A percentile compares a stretch with the other conserved stretches of the same genome.
These are phyloP conservation scores for Epizoanthus rinbou DNA, from an alignment of 92 coral and sea anemone genomes.

Conservation along the genomic window DNA sequence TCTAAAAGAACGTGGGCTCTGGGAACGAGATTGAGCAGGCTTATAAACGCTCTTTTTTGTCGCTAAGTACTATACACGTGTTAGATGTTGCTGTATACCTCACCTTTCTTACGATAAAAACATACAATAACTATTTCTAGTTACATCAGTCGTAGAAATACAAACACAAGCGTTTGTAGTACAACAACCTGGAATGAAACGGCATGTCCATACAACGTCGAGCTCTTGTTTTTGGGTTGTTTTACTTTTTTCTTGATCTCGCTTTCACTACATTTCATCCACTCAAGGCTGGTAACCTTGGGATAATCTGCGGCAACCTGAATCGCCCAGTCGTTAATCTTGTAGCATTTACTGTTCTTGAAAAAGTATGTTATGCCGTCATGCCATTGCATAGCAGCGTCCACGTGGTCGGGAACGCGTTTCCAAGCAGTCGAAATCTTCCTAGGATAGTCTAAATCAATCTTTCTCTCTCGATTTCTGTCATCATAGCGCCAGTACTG, in stretches of 20 bases:
- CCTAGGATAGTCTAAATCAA: slow-evolving; percentile 72
- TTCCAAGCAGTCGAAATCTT: slow-evolving; percentile 52
- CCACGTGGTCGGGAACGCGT: slow-evolving; percentile 56
- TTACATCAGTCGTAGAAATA: background rate
- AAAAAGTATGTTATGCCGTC: slow-evolving; percentile 65
- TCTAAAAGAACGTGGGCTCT: too few species aligned
- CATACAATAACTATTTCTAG: too few species aligned
- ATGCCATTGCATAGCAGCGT: slow-evolving; percentile 69
- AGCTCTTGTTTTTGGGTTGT: slow-evolving; percentile 3
- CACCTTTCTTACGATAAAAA: too few species aligned
- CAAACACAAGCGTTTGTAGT: background rate
- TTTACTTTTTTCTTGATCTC: slow-evolving; percentile 14
- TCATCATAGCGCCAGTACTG: slow-evolving; percentile 71
- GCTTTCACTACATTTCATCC: slow-evolving; percentile 35
- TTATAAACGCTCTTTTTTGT: too few species aligned
- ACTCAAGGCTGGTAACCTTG: slow-evolving; percentile 24
- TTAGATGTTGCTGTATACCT: too few species aligned
- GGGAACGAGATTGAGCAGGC: too few species aligned
- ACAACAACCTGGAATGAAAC: background rate
- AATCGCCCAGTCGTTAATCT: slow-evolving; percentile 52
- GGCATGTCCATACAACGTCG: background rate
- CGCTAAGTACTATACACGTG: too few species aligned
- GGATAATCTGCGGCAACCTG: slow-evolving; percentile 58
- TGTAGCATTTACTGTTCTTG: slow-evolving; percentile 61
- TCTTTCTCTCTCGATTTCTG: slow-evolving; percentile 15